Percentiles rank a stretch among this genome's conserved stretches.
phyloP scores from a whole-genome alignment of 1,140 invertebrate genomes.

The Panagrolaimus sp. region DNA sequence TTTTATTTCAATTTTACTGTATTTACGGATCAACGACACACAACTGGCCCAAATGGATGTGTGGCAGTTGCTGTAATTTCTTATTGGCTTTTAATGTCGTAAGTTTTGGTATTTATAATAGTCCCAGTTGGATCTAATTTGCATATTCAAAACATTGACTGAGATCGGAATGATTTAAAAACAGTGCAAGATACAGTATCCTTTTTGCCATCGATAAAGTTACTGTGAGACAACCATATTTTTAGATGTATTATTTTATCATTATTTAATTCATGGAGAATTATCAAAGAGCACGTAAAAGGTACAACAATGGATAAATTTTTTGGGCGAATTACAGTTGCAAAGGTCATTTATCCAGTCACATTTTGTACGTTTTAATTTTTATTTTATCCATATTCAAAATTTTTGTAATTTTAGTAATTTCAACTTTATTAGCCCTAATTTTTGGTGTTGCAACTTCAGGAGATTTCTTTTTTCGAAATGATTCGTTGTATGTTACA shows the following conservation, averaged over 20 bases:
- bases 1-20: background rate
- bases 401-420: slow-evolving; percentile 21
- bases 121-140: too few species aligned
- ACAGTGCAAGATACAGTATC: too few species aligned
- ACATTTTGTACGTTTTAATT: background rate
- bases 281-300: slow-evolving; percentile 29
- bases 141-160: too few species aligned
- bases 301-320: slow-evolving; percentile 9
- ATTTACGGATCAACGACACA: too few species aligned
- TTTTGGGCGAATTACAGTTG: slow-evolving; percentile 20
- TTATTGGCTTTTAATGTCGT: background rate
- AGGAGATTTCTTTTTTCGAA: slow-evolving; percentile 27
- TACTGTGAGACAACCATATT: too few species aligned
- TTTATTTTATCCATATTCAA: background rate
- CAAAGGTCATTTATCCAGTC: background rate
- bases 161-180: too few species aligned
- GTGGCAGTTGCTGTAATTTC: slow-evolving; percentile 1
- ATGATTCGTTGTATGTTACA: slow-evolving; percentile 25
- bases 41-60: background rate
- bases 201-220: too few species aligned
- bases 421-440: slow-evolving; percentile 6
- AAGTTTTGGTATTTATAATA: too few species aligned
- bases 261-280: slow-evolving; percentile 26
- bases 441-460: slow-evolving; percentile 4
- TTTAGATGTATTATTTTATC: slow-evolving; percentile 2